Conservation (phyloP, 2,888 invertebrate genomes). For the Leucania comma region DNA sequence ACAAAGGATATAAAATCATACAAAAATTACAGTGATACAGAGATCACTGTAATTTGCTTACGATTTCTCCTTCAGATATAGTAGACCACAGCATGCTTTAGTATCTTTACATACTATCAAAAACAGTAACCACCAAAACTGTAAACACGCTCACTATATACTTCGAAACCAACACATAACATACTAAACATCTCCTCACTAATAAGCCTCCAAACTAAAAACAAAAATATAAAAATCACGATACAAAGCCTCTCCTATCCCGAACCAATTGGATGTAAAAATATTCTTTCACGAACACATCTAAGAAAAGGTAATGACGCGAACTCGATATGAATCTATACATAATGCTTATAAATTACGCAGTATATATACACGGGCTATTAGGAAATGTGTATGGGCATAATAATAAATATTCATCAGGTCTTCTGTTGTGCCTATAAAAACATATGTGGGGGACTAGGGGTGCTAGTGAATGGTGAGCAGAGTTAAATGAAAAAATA, state of each 20-base stretch:
- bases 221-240: slow-evolving; percentile 53
- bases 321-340: slow-evolving; percentile 73
- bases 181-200: slow-evolving; percentile 10
- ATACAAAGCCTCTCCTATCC: slow-evolving; percentile 49
- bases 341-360: slow-evolving; percentile 76
- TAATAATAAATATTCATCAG: slow-evolving; percentile 82
- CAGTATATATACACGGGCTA: slow-evolving; percentile 74
- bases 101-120: background rate
- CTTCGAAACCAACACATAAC: background rate
- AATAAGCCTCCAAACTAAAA: slow-evolving; percentile 38
- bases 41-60: too few relatives aligned
- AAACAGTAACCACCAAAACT: background rate
- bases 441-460: slow-evolving; percentile 67
- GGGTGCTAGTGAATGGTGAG: slow-evolving; percentile 33
- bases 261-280: slow-evolving; percentile 67
- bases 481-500: slow-evolving; percentile 44
- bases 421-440: slow-evolving; percentile 76
- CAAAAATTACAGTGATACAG: too few relatives aligned
- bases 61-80: too few relatives aligned
- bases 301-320: slow-evolving; percentile 85
- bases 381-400: slow-evolving; percentile 73
- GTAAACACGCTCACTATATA: background rate
- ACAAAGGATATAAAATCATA: too few relatives aligned
- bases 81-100: too few relatives aligned
- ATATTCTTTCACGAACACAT: slow-evolving; percentile 69